Percentiles rank a stretch among this genome's conserved stretches.
These are phyloP conservation scores for Falco punctatus DNA, from an alignment of 2,113 vertebrate genomes.

Conservation along the genomic window DNA sequence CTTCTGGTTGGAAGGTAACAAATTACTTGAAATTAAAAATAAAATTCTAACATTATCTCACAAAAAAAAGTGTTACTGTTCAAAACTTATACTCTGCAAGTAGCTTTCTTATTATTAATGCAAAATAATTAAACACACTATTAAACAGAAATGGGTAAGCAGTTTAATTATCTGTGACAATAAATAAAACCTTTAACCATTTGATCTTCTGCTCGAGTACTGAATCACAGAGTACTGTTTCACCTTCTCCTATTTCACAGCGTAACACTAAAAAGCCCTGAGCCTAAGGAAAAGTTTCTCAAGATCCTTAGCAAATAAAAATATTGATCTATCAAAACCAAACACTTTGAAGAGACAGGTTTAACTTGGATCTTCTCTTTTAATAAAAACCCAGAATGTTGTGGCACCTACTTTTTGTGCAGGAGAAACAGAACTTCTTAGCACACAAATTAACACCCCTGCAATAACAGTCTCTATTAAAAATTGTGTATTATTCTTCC, in stretches of 20 bases:
- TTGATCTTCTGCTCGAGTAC: not conserved
- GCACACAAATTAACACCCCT: not conserved
- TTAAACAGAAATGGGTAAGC: not conserved
- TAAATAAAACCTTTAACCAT: not conserved
- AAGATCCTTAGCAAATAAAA: not conserved
- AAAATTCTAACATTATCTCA: not conserved
- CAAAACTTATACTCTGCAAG: not conserved
- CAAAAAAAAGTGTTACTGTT: not conserved
- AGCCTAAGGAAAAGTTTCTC: not conserved
- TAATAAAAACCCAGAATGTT: accelerated
- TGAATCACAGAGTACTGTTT: not conserved
- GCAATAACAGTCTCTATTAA: not conserved
- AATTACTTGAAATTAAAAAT: not conserved
- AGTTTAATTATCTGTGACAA: not conserved
- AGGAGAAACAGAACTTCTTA: not conserved
- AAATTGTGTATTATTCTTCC: not conserved
- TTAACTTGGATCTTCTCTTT: not conserved
- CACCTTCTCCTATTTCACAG: not conserved
- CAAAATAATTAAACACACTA: not conserved
- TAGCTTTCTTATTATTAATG: not conserved
- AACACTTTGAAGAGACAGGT: not conserved
- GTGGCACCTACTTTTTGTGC: not conserved
- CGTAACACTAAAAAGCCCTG: not conserved
- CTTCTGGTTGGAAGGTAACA: not conserved
- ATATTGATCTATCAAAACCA: not conserved